Evolutionary conservation across 2,888 invertebrate species (phyloP).

Genomic region (Ophion slaviceki): DNA sequence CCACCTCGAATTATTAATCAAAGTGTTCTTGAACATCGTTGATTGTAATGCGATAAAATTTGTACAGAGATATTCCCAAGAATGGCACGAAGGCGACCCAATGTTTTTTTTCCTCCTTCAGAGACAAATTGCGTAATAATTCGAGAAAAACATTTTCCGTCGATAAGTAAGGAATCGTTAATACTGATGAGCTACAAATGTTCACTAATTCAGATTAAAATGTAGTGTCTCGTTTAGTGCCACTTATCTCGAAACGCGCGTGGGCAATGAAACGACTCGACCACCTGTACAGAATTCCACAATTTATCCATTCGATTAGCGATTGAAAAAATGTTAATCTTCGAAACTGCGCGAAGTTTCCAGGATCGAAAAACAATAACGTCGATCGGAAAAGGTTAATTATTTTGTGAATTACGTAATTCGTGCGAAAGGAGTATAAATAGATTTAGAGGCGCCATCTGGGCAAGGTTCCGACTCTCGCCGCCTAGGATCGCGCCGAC

Average conservation of each 20-base stretch:
- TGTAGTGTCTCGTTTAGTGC: not conserved
- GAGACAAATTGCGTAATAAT: not conserved
- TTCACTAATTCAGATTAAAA: not conserved
- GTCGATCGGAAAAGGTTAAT: not conserved
- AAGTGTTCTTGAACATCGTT: not conserved
- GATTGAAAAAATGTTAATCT: not conserved
- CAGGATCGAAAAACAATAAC: not conserved
- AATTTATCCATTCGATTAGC: no score
- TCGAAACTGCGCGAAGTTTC: not conserved
- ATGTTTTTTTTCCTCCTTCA: not conserved
- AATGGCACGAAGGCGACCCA: not conserved
- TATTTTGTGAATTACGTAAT: not conserved
- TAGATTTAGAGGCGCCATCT: constrained; percentile 1
- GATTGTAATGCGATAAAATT: not conserved
- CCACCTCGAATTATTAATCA: not conserved
- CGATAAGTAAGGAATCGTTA: not conserved
- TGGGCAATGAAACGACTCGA: not conserved
- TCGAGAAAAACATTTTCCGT: not conserved
- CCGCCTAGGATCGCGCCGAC: not conserved
- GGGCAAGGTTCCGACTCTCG: not conserved
- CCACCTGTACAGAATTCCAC: no score
- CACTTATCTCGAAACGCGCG: not conserved
- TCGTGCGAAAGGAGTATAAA: not conserved
- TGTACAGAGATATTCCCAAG: not conserved
- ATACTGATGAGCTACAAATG: not conserved